phyloP scores from a whole-genome alignment of 2,113 vertebrate species.

The Willisornis vidua region DNA sequence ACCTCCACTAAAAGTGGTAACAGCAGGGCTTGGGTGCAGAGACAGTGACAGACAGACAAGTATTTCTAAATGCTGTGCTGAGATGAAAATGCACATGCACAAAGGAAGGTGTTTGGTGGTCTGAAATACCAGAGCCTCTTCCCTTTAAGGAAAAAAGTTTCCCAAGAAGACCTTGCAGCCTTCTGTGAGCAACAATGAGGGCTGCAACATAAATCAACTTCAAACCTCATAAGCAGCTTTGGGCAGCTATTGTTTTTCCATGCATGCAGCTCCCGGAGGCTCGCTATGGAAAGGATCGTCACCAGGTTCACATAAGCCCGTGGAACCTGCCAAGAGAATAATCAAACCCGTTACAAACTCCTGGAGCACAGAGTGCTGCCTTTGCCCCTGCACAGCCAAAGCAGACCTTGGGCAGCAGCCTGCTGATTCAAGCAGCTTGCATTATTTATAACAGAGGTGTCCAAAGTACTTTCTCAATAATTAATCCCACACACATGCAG shows the following conservation, averaged over 20 bases:
- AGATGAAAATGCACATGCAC: background rate
- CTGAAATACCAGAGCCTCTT: background rate
- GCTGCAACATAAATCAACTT: background rate
- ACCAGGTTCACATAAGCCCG: constrained; percentile 78
- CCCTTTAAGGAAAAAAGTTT: background rate
- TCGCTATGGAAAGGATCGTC: background rate
- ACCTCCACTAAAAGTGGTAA: background rate
- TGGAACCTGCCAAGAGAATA: constrained; percentile 72
- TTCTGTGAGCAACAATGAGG: background rate
- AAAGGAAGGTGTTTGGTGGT: background rate
- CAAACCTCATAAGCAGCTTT: constrained; percentile 67
- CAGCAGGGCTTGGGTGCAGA: background rate
- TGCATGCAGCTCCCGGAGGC: constrained; percentile 61
- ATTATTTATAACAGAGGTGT: background rate
- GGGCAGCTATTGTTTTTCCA: constrained; percentile 24
- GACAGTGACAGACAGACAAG: background rate
- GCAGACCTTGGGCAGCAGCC: background rate
- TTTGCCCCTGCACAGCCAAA: background rate
- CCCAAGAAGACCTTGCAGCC: background rate
- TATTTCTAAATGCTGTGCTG: background rate
- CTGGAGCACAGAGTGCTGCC: background rate
- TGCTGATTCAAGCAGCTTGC: background rate
- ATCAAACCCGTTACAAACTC: background rate
- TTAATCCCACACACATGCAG: background rate
- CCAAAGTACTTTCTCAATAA: background rate